Evolutionary conservation across 2,888 invertebrate species (phyloP).

Genomic region (Ichneumoninae sp.): DNA sequence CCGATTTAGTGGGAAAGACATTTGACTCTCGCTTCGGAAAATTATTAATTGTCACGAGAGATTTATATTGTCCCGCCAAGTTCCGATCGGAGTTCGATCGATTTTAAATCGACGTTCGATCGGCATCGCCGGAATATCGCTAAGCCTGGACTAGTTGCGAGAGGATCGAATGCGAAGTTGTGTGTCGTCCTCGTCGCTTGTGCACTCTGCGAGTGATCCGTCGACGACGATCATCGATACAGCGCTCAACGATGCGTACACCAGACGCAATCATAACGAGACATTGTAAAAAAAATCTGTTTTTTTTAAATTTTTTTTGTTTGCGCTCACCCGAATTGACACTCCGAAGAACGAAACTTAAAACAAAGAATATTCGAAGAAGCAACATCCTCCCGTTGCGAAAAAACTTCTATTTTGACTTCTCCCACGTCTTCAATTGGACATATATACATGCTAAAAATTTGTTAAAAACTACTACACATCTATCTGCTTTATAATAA

Average conservation of each 20-base stretch:
- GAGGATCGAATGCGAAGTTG: conserved; percentile 55
- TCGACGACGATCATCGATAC: conserved; percentile 43
- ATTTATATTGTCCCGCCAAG: conserved; percentile 31
- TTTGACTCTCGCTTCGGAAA: neutral
- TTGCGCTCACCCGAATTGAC: neutral
- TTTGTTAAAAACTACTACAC: conserved; percentile 82
- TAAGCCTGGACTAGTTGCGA: conserved; percentile 62
- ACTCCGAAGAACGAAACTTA: conserved; percentile 24
- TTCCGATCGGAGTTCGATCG: conserved; percentile 34
- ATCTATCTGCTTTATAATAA: conserved; percentile 74
- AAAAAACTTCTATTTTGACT: conserved; percentile 54
- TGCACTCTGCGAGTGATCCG: conserved; percentile 53
- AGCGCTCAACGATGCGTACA: conserved; percentile 61
- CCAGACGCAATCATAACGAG: conserved; percentile 60
- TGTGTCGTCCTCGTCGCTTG: conserved; percentile 50
- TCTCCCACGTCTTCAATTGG: conserved; percentile 76
- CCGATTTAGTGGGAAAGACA: conserved; percentile 21
- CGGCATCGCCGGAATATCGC: conserved; percentile 50
- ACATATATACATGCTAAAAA: conserved; percentile 83
- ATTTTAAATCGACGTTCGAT: conserved; percentile 1
- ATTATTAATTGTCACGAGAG: conserved; percentile 15
- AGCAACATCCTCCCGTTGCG: conserved; percentile 43
- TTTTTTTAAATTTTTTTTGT: neutral
- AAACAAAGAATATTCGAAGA: conserved; percentile 27
- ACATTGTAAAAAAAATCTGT: conserved; percentile 2